Conservation (phyloP, 2,797 vertebrate species). For the Champsocephalus gunnari region DNA sequence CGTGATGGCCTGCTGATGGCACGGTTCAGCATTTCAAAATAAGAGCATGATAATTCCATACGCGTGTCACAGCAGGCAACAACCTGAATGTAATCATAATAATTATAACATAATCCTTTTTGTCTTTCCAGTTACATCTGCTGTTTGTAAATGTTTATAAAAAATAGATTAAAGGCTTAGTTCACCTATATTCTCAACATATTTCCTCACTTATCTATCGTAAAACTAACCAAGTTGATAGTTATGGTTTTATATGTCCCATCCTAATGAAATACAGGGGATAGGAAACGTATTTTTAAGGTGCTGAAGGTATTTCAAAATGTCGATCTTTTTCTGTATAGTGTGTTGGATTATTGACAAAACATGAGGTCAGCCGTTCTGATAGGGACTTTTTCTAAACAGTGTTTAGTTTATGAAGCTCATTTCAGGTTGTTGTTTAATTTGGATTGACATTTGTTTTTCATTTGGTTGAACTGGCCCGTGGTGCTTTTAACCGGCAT, state of each 20-base stretch:
- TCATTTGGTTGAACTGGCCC: background rate
- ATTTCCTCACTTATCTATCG: background rate
- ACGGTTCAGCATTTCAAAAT: too few species aligned
- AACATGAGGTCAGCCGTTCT: background rate
- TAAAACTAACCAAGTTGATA: background rate
- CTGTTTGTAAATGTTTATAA: background rate
- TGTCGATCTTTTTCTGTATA: background rate
- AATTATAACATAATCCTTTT: slow-evolving; percentile 2
- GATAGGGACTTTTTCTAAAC: slow-evolving; percentile 1
- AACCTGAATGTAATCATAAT: background rate
- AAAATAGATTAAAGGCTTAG: slow-evolving; percentile 9
- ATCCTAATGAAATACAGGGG: slow-evolving; percentile 1
- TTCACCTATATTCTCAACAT: background rate
- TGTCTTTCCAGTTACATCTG: background rate
- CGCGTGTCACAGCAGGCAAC: background rate
- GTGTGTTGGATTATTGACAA: background rate
- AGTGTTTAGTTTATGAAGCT: too few species aligned
- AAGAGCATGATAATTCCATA: too few species aligned
- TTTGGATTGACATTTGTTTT: background rate
- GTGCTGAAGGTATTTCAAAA: slow-evolving; percentile 18
- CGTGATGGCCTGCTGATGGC: too few species aligned
- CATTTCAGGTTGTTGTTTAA: background rate
- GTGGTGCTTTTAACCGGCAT: too few species aligned
- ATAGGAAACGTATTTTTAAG: background rate
- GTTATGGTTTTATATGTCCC: background rate